Conservation (phyloP, 2,797 vertebrate species). For the Sylvilagus floridanus region DNA sequence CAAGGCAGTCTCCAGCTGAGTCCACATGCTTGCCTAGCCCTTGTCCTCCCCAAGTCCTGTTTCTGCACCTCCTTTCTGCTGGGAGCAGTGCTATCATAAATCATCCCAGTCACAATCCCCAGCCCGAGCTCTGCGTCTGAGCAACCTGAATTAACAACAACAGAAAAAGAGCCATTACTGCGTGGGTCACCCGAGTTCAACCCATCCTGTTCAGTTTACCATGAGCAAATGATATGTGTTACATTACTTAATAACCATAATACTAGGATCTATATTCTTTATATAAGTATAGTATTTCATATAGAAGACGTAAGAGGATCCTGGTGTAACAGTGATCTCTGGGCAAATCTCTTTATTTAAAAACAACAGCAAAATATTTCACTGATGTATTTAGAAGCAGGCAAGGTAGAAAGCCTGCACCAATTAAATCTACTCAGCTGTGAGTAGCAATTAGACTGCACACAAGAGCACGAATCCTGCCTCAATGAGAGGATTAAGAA, state of each 20-base stretch:
- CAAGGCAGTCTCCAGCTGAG: background rate
- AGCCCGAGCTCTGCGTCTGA: background rate
- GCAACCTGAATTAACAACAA: slow-evolving; percentile 5
- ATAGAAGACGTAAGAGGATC: background rate
- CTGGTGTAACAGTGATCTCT: background rate
- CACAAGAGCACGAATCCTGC: slow-evolving; percentile 45
- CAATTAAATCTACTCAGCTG: slow-evolving; percentile 48
- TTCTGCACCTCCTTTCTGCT: background rate
- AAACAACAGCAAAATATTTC: background rate
- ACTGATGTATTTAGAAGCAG: background rate
- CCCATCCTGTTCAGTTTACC: background rate
- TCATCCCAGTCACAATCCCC: slow-evolving; percentile 1
- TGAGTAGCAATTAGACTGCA: slow-evolving; percentile 42
- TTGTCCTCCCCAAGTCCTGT: background rate
- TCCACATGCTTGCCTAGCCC: background rate
- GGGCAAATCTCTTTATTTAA: background rate
- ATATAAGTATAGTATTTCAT: background rate
- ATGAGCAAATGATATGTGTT: background rate
- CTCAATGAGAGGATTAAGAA: slow-evolving; percentile 19
- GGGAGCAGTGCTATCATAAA: background rate
- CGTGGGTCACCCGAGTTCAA: background rate
- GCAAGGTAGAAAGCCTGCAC: background rate
- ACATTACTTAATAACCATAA: background rate
- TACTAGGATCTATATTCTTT: background rate
- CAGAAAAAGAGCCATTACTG: background rate